Evolutionary conservation across 2,888 invertebrate species (phyloP).

Genomic region (Oegoconia quadripuncta): DNA sequence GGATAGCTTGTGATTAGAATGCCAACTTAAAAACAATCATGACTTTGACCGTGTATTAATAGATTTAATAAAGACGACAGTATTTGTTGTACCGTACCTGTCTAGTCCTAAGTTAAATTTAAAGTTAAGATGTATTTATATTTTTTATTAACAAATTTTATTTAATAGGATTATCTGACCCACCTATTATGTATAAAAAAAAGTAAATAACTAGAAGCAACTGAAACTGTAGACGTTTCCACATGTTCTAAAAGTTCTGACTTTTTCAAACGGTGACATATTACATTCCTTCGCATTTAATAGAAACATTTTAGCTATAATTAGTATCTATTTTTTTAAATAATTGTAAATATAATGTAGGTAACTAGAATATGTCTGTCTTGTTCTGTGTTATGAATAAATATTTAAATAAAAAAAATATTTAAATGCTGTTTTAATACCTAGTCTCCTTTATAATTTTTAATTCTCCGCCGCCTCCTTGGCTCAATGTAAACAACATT

Average conservation of each 20-base stretch:
- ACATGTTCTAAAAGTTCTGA: not conserved
- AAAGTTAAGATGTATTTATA: slow-evolving; percentile 32
- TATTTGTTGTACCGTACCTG: slow-evolving; percentile 76
- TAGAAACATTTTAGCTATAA: slow-evolving; percentile 24
- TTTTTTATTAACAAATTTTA: not conserved
- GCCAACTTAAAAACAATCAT: too few species aligned
- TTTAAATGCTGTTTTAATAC: slow-evolving; percentile 17
- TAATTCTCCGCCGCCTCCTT: not conserved
- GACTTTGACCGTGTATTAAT: not conserved
- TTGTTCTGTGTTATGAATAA: slow-evolving; percentile 30
- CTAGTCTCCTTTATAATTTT: not conserved
- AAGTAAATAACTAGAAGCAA: not conserved
- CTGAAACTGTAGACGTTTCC: not conserved
- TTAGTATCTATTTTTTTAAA: slow-evolving; percentile 6
- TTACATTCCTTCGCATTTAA: slow-evolving; percentile 69
- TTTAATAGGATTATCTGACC: not conserved
- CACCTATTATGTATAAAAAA: not conserved
- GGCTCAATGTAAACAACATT: too few species aligned
- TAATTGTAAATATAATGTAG: slow-evolving; percentile 3
- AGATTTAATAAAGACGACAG: slow-evolving; percentile 47
- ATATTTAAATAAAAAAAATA: slow-evolving; percentile 31
- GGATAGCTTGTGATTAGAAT: too few species aligned
- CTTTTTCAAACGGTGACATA: slow-evolving; percentile 2
- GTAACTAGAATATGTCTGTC: not conserved
- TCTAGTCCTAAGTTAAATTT: slow-evolving; percentile 63